phyloP scores from a whole-genome alignment of 1,140 invertebrate genomes.

The Monomorium pharaonis region DNA sequence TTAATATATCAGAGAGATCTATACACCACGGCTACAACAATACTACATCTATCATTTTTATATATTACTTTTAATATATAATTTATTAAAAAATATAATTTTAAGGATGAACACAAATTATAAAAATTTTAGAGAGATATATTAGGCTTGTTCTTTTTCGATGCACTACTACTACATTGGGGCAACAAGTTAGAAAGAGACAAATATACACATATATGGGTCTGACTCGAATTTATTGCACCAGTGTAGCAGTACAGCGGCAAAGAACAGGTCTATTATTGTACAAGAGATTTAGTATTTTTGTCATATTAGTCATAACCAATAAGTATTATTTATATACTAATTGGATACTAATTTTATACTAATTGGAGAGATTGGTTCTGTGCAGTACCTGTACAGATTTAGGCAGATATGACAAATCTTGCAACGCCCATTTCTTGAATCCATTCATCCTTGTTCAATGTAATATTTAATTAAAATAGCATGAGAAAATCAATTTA shows the following conservation, averaged over 20 bases:
- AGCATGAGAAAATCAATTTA: not conserved
- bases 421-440: conserved; percentile 59
- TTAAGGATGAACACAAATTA: not conserved
- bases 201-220: no score
- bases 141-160: no score
- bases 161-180: no score
- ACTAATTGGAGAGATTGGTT: not conserved
- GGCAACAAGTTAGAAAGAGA: no score
- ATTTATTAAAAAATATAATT: not conserved
- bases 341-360: not conserved
- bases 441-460: conserved; percentile 59
- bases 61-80: not conserved
- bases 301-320: not conserved
- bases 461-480: not conserved
- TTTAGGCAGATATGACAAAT: conserved; percentile 62
- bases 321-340: conserved; percentile 8
- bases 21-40: no score
- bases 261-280: no score
- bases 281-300: not conserved
- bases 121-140: not conserved
- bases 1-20: not conserved
- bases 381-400: conserved; percentile 56
- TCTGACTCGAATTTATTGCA: no score
- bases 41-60: not conserved
- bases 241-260: no score